Evolutionary conservation across 2,888 invertebrate genomes (phyloP), one percentile per base, ranked within the genome.

Genomic region (Cryptosula pallasiana): DNA sequence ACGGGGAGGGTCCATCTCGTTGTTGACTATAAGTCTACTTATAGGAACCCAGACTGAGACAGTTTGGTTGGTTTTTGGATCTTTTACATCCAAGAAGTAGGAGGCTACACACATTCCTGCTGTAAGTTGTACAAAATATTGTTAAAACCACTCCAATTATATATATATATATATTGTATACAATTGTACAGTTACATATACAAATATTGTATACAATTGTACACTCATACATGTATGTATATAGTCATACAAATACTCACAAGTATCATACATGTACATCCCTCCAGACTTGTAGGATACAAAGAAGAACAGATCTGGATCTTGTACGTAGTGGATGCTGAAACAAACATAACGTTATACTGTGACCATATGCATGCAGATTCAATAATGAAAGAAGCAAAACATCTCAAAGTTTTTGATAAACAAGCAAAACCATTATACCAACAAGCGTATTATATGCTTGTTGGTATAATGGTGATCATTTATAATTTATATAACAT

Each of bases 61-160:
- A 9, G 63, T 63, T 2, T 29, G 32, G 27, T 63, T 63, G n/a
- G 63, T 63, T 5, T 32, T 34, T 25, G 63, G 63, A n/a, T 63
- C 63, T 16, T 63, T 34, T 16, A 29, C 63, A 63, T 63, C n/a
- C 13, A 63, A 27, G n/a, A 63, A 63, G 1, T 3, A 29, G 2
- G 63, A 63, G 9, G 63, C 63, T 13, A 63, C 63, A 32, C 63
- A 63, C 63, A 63, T 63, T 63, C 63, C 63, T 29, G 63, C 63
- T 63, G 25, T n/a, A 57, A 57, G n/a, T n/a, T n/a, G n/a, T n/a
- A n/a, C n/a, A n/a, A n/a, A n/a, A n/a, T n/a, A n/a, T n/a, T n/a
- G n/a, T n/a, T n/a, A n/a, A n/a, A n/a, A n/a, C n/a, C n/a, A n/a
- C n/a, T n/a, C n/a, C 20, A 45, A 45, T 9, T 20, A 45, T 45